Percentiles rank a stretch among this genome's conserved stretches.
Conservation (phyloP, 1,140 invertebrate species). For the Ctenoplectra terminalis region DNA sequence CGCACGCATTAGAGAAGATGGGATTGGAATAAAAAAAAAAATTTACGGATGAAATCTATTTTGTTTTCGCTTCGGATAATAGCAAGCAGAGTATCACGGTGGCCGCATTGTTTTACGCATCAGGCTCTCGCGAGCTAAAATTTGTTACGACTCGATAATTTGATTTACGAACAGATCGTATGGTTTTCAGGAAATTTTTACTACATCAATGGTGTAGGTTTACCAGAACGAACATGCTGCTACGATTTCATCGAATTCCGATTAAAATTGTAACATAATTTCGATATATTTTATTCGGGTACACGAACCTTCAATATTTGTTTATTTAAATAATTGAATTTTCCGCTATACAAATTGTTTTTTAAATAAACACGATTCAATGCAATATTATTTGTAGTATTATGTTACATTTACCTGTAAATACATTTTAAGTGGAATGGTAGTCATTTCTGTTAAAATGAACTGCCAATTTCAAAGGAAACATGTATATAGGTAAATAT, state of each 20-base stretch:
- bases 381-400: no score
- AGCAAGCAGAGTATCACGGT: slow-evolving; percentile 22
- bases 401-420: no score
- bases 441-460: no score
- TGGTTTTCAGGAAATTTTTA: slow-evolving; percentile 29
- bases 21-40: slow-evolving; percentile 34
- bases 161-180: slow-evolving; percentile 49
- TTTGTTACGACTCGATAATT: slow-evolving; percentile 55
- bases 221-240: background rate
- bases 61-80: slow-evolving; percentile 44
- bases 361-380: no score
- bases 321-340: no score
- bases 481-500: no score
- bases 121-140: slow-evolving; percentile 9
- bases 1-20: background rate
- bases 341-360: no score
- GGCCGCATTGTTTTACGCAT: slow-evolving; percentile 16
- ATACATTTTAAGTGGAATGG: no score
- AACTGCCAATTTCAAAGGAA: no score
- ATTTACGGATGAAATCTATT: slow-evolving; percentile 28
- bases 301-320: background rate
- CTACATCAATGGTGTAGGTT: background rate
- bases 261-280: background rate
- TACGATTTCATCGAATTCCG: background rate
- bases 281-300: background rate